Evolutionary conservation across 2,888 invertebrate species (phyloP).

Genomic region (Agrotis segetum): DNA sequence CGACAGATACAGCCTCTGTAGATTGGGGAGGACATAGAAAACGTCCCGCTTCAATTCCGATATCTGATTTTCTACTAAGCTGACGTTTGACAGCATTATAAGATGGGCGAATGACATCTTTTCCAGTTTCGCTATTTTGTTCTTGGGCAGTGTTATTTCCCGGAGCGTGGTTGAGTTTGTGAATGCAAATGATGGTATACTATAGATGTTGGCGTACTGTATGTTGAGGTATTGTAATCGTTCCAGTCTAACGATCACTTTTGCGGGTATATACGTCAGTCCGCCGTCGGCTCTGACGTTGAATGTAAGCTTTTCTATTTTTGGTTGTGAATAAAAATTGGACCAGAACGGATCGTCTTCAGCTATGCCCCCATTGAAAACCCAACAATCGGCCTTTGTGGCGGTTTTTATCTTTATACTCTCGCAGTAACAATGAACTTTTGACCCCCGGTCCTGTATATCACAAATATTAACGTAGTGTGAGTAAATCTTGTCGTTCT

Average conservation of each 20-base stretch:
- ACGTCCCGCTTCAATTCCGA: conserved; percentile 94
- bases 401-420: conserved; percentile 90
- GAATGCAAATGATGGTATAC: conserved; percentile 94
- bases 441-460: conserved; percentile 89
- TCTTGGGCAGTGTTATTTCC: conserved; percentile 93
- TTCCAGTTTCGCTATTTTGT: conserved; percentile 93
- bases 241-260: conserved; percentile 92
- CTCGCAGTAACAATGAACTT: conserved; percentile 93
- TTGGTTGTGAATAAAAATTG: conserved; percentile 93
- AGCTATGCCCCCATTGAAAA: conserved; percentile 93
- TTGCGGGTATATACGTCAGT: conserved; percentile 93
- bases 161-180: conserved; percentile 93
- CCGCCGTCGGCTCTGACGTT: conserved; percentile 93
- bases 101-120: conserved; percentile 94
- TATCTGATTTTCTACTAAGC: conserved; percentile 94
- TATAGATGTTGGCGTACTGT: conserved; percentile 94
- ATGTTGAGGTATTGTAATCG: conserved; percentile 93
- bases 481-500: conserved; percentile 85
- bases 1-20: conserved; percentile 94
- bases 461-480: conserved; percentile 91
- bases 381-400: conserved; percentile 94
- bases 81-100: conserved; percentile 93
- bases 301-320: conserved; percentile 93
- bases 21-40: conserved; percentile 94
- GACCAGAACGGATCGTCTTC: conserved; percentile 94